A percentile compares a stretch with the other conserved stretches of the same genome.
phyloP scores from a whole-genome alignment of 2,797 vertebrate species.

The Labeo calbasu region DNA sequence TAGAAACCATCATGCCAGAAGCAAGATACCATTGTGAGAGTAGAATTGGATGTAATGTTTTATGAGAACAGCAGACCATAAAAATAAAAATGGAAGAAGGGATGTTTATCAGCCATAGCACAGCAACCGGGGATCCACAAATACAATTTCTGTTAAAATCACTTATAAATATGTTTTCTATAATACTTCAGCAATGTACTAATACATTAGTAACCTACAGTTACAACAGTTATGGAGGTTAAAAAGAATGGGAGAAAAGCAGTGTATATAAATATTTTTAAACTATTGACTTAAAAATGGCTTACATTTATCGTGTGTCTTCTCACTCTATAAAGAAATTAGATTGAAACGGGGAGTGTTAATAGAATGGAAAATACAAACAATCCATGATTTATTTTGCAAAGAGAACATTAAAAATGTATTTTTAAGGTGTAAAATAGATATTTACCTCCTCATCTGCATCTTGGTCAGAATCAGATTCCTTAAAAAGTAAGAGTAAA shows the following conservation, averaged over 20 bases:
- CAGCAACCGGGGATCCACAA: constrained; percentile 77
- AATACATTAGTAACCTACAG: background rate
- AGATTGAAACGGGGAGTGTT: constrained; percentile 38
- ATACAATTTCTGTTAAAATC: constrained; percentile 63
- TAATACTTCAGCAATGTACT: background rate
- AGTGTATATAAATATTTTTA: background rate
- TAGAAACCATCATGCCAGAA: constrained; percentile 38
- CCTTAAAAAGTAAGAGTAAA: constrained; percentile 78
- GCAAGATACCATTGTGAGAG: constrained; percentile 34
- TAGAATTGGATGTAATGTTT: constrained; percentile 21
- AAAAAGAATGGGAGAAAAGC: background rate
- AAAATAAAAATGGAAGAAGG: constrained; percentile 53
- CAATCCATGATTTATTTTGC: background rate
- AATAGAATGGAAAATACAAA: background rate
- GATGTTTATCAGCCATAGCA: constrained; percentile 83
- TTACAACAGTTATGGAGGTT: background rate
- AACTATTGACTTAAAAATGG: constrained; percentile 25
- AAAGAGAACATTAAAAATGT: background rate
- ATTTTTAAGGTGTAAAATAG: background rate
- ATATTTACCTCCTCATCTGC: constrained; percentile 91
- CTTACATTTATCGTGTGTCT: constrained; percentile 98
- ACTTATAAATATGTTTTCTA: background rate
- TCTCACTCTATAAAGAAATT: constrained; percentile 86
- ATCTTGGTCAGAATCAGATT: constrained; percentile 97
- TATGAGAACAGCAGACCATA: constrained; percentile 33